phyloP scores from a whole-genome alignment of 2,113 vertebrate species.

The Pimephales promelas region DNA sequence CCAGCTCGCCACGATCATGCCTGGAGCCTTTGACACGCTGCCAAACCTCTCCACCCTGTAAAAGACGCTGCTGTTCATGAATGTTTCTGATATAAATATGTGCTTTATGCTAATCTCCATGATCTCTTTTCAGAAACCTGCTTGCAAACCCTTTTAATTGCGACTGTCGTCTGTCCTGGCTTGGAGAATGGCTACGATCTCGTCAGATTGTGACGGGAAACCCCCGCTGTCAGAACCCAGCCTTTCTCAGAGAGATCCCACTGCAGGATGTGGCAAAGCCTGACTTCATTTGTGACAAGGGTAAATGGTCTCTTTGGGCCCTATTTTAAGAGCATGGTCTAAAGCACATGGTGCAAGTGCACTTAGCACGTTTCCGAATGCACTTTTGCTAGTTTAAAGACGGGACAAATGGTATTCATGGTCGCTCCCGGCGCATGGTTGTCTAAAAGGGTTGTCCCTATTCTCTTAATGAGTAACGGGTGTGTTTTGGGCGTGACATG shows the following conservation, averaged over 20 bases:
- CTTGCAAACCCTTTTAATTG: slow-evolving; percentile 96
- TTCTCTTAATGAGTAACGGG: too few species aligned
- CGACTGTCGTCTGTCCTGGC: slow-evolving; percentile 94
- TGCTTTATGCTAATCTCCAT: neutral
- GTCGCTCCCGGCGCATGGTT: too few species aligned
- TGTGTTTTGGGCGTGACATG: too few species aligned
- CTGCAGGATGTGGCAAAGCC: slow-evolving; percentile 95
- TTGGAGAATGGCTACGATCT: slow-evolving; percentile 92
- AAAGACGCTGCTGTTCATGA: neutral
- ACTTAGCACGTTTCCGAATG: too few species aligned
- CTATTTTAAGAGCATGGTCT: too few species aligned
- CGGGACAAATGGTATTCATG: too few species aligned
- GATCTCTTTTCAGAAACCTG: slow-evolving; percentile 81
- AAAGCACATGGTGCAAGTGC: too few species aligned
- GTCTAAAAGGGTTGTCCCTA: too few species aligned
- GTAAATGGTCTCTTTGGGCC: slow-evolving; percentile 68
- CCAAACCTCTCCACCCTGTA: slow-evolving; percentile 80
- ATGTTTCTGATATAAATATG: neutral
- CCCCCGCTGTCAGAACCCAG: slow-evolving; percentile 92
- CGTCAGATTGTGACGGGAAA: slow-evolving; percentile 96
- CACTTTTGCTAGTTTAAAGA: too few species aligned
- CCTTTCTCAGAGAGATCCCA: slow-evolving; percentile 94
- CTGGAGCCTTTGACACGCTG: slow-evolving; percentile 92
- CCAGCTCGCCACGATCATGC: slow-evolving; percentile 91
- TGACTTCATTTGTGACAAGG: slow-evolving; percentile 96